A percentile compares a stretch with the other conserved stretches of the same genome.
phyloP scores from a whole-genome alignment of 2,888 invertebrate genomes.

The Pachycephus smyrnensis region DNA sequence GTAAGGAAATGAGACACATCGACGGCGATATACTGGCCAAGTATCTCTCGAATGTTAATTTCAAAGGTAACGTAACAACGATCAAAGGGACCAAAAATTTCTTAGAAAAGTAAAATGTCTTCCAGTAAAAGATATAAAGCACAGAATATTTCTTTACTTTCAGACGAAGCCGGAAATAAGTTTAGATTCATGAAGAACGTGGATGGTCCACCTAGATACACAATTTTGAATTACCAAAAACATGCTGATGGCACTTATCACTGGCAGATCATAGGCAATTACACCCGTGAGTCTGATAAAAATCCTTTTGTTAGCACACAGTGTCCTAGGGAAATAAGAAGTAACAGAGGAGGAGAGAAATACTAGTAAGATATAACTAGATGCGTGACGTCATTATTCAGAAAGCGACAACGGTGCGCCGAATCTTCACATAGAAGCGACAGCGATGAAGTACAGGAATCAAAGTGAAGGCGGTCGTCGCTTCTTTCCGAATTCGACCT shows the following conservation, averaged over 20 bases:
- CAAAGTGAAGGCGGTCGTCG: constrained; percentile 36
- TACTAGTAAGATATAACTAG: neutral
- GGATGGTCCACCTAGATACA: constrained; percentile 71
- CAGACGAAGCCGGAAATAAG: constrained; percentile 67
- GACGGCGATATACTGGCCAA: constrained; percentile 63
- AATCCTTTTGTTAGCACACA: neutral
- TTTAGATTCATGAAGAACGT: constrained; percentile 68
- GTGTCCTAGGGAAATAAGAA: neutral
- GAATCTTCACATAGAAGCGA: constrained; percentile 56
- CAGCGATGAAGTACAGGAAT: constrained; percentile 58
- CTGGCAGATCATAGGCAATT: constrained; percentile 69
- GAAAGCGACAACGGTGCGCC: constrained; percentile 57
- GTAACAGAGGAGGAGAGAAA: neutral
- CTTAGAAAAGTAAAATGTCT: neutral
- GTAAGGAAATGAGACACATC: constrained; percentile 63
- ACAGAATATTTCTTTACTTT: constrained; percentile 23
- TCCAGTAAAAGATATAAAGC: neutral
- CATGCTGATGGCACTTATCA: constrained; percentile 52
- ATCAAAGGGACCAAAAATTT: neutral
- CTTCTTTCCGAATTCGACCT: constrained; percentile 65
- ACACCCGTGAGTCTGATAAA: constrained; percentile 58
- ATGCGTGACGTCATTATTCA: constrained; percentile 27
- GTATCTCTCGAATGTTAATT: constrained; percentile 68
- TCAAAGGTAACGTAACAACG: constrained; percentile 62
- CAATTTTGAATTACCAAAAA: constrained; percentile 68